These are phyloP conservation scores for Urocitellus parryii DNA, from an alignment of 2,113 vertebrate species.

Conservation along the genomic window DNA sequence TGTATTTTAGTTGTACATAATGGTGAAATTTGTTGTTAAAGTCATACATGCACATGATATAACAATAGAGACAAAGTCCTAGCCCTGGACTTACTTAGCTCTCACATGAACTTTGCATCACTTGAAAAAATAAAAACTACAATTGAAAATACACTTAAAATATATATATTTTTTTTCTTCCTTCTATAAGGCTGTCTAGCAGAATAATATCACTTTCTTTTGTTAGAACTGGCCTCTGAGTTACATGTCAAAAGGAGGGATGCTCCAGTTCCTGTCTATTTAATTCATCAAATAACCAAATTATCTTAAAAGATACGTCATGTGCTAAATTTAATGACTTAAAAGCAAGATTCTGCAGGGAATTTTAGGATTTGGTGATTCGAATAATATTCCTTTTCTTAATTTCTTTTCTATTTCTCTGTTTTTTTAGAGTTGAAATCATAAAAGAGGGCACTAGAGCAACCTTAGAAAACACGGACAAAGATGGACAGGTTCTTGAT, in stretches of 20 bases:
- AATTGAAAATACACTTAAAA: neutral
- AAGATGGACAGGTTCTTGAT: neutral
- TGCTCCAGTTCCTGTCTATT: neutral
- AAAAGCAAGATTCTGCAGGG: neutral
- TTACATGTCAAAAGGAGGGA: too few relatives aligned
- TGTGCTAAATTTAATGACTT: neutral
- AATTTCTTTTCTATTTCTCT: neutral
- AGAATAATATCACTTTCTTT: neutral
- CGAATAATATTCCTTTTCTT: neutral
- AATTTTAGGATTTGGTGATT: neutral
- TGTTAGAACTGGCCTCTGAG: neutral
- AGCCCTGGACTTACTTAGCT: neutral
- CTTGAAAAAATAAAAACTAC: neutral
- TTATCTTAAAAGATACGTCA: neutral
- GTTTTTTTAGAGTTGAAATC: neutral
- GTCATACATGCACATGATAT: too few relatives aligned
- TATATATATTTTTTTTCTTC: too few relatives aligned
- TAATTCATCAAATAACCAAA: neutral
- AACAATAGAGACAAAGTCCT: too few relatives aligned
- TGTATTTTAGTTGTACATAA: too few relatives aligned
- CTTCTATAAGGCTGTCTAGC: neutral
- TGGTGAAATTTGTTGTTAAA: too few relatives aligned
- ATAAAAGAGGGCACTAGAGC: accelerated
- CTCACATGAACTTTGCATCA: neutral
- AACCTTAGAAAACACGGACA: neutral